These are phyloP conservation scores for Lepidochitona cinerea DNA, from an alignment of 2,888 invertebrate species.

Conservation along the genomic window DNA sequence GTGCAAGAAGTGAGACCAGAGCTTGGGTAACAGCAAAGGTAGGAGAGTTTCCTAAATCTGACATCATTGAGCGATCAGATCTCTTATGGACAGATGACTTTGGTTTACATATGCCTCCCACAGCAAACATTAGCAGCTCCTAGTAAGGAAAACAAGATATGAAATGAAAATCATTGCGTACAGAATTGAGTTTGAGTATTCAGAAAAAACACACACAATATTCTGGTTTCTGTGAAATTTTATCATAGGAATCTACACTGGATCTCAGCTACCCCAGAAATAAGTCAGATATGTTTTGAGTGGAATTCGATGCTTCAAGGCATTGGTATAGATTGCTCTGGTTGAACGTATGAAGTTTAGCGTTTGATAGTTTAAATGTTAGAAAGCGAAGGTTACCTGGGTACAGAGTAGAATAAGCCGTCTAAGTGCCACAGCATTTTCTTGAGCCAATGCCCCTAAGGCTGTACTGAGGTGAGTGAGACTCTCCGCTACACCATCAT, in stretches of 20 bases:
- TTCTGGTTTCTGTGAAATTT: too few species aligned
- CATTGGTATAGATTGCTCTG: too few species aligned
- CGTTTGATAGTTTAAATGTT: too few species aligned
- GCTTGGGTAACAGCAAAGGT: slow-evolving; percentile 77
- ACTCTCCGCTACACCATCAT: slow-evolving; percentile 27
- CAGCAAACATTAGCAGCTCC: slow-evolving; percentile 73
- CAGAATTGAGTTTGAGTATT: too few species aligned
- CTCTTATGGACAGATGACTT: slow-evolving; percentile 31
- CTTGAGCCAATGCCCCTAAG: slow-evolving; percentile 75
- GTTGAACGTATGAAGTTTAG: too few species aligned
- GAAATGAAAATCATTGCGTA: too few species aligned
- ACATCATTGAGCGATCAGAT: neutral
- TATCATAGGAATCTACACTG: too few species aligned
- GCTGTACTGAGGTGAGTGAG: slow-evolving; percentile 67
- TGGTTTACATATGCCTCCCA: slow-evolving; percentile 49
- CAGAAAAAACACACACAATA: too few species aligned
- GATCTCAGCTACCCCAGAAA: too few species aligned
- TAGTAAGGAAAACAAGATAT: slow-evolving; percentile 31
- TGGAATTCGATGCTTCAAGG: too few species aligned
- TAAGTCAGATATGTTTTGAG: too few species aligned
- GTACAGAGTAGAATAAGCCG: slow-evolving; percentile 76
- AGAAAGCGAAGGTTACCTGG: slow-evolving; percentile 71
- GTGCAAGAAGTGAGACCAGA: slow-evolving; percentile 74
- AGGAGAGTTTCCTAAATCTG: slow-evolving; percentile 38
- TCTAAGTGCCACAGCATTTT: slow-evolving; percentile 74